These are phyloP conservation scores for Ophion obscuratus DNA, from an alignment of 2,888 invertebrate genomes.

Conservation along the genomic window DNA sequence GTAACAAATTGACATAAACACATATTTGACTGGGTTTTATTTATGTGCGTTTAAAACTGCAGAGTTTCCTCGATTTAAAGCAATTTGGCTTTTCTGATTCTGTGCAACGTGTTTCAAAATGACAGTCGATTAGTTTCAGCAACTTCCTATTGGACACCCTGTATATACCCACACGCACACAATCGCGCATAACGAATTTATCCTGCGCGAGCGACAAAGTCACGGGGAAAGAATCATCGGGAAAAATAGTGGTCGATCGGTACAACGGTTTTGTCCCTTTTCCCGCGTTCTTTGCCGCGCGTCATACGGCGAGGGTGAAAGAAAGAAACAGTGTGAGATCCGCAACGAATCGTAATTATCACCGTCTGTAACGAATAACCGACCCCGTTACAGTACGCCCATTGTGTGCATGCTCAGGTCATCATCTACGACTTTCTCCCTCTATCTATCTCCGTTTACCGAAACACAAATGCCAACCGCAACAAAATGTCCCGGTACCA, in stretches of 20 bases:
- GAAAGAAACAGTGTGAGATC: constrained; percentile 72
- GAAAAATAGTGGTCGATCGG: constrained; percentile 59
- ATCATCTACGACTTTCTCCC: neutral
- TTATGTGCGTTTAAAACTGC: no score
- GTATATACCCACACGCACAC: neutral
- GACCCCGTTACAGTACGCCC: constrained; percentile 26
- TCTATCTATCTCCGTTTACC: neutral
- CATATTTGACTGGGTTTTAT: no score
- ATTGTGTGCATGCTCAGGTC: constrained; percentile 2
- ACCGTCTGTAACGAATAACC: constrained; percentile 68
- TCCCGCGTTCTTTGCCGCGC: constrained; percentile 31
- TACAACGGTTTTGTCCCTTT: constrained; percentile 65
- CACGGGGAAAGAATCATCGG: neutral
- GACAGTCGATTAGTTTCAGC: no score
- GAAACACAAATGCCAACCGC: no score
- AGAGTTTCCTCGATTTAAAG: no score
- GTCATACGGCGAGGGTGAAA: no score
- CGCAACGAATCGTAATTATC: constrained; percentile 77
- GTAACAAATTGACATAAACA: no score
- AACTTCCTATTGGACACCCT: no score
- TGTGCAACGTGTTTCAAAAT: no score
- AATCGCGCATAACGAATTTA: constrained; percentile 23
- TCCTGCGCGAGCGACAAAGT: neutral
- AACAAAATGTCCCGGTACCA: no score
- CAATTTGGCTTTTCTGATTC: no score